Percentiles rank a stretch among this genome's conserved stretches.
These are phyloP conservation scores for Cossypha caffra DNA, from an alignment of 2,797 vertebrate species.

Conservation along the genomic window DNA sequence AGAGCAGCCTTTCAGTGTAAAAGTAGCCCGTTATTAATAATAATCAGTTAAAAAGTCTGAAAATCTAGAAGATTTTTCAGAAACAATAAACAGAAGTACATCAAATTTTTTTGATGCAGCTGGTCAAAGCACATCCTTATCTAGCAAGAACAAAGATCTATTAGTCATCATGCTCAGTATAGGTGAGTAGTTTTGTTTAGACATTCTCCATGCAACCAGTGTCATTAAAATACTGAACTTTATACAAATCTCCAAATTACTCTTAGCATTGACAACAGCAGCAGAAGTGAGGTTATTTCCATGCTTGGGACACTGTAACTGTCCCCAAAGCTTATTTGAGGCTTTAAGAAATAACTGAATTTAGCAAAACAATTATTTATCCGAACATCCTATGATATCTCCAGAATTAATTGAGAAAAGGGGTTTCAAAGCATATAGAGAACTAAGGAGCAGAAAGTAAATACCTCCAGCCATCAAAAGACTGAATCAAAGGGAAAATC, in stretches of 20 bases:
- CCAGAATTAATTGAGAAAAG: background rate
- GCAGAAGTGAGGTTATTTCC: background rate
- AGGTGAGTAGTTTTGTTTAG: background rate
- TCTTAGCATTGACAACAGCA: background rate
- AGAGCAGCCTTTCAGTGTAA: background rate
- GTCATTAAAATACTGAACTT: slow-evolving; percentile 21
- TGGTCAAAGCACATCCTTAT: background rate
- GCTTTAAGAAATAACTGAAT: background rate
- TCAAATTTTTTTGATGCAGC: background rate
- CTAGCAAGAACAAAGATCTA: background rate
- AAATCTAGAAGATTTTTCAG: background rate
- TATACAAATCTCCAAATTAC: background rate
- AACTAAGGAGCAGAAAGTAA: background rate
- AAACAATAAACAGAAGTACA: background rate
- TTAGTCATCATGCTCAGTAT: background rate
- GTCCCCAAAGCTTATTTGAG: background rate
- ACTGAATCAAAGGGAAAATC: background rate
- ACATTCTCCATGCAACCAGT: background rate
- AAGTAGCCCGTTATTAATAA: background rate
- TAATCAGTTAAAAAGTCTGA: background rate
- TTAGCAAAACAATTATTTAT: background rate
- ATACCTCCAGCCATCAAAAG: background rate
- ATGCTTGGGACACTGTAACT: background rate
- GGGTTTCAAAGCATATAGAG: background rate
- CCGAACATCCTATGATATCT: background rate